These are phyloP conservation scores for Grantiella picta DNA, from an alignment of 2,113 vertebrate genomes.

Conservation along the genomic window DNA sequence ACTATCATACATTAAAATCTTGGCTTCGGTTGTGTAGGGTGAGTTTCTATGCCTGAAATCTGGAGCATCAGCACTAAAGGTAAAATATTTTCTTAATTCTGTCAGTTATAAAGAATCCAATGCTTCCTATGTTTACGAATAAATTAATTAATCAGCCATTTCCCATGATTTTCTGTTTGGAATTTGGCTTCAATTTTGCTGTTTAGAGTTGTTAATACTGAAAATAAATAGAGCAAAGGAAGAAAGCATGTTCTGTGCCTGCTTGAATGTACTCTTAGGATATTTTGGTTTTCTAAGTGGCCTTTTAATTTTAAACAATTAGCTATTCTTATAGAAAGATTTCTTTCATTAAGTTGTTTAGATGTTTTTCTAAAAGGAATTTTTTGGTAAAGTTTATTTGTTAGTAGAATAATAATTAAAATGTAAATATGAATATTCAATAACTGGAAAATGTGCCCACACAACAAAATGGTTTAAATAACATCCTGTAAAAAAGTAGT, in stretches of 20 bases:
- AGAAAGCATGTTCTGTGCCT: not conserved
- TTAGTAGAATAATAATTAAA: slow-evolving; percentile 33
- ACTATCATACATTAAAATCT: not conserved
- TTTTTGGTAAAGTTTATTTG: not conserved
- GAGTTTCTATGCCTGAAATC: not conserved
- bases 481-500: not conserved
- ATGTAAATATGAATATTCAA: slow-evolving; percentile 10
- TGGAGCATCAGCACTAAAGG: not conserved
- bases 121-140: not conserved
- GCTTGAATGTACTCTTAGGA: not conserved
- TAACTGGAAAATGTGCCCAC: not conserved
- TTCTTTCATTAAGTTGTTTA: not conserved
- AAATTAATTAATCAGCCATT: not conserved
- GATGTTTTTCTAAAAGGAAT: not conserved
- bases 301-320: not conserved
- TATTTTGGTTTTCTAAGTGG: not conserved
- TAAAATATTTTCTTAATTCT: not conserved
- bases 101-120: not conserved
- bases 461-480: slow-evolving; percentile 22
- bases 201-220: not conserved
- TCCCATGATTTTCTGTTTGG: not conserved
- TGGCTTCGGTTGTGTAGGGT: not conserved
- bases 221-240: not conserved
- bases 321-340: not conserved
- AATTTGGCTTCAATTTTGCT: not conserved